These are phyloP conservation scores for Engystomops pustulosus DNA, from an alignment of 2,113 vertebrate genomes.

Conservation along the genomic window DNA sequence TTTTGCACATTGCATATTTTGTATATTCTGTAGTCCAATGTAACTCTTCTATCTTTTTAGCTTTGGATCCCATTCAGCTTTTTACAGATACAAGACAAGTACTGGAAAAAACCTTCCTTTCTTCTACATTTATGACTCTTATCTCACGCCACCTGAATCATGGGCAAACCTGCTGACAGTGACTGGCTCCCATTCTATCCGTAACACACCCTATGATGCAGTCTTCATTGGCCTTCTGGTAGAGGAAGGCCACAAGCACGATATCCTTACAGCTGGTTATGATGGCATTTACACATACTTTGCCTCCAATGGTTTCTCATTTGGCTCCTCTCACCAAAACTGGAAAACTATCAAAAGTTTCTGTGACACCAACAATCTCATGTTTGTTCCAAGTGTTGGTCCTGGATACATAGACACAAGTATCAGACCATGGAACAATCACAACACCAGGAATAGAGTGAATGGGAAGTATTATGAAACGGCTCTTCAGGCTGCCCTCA, in stretches of 20 bases:
- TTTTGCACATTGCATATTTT: background rate
- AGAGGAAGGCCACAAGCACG: conserved; percentile 86
- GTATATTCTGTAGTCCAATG: background rate
- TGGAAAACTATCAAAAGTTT: conserved; percentile 88
- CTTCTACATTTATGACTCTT: conserved; percentile 91
- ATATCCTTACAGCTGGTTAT: conserved; percentile 82
- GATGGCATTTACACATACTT: conserved; percentile 92
- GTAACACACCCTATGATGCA: conserved; percentile 83
- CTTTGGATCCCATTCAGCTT: conserved; percentile 84
- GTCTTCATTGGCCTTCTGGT: conserved; percentile 85
- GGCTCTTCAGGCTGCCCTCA: conserved; percentile 83
- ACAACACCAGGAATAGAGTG: conserved; percentile 87
- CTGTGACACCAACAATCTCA: conserved; percentile 84
- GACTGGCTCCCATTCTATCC: conserved; percentile 79
- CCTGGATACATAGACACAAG: conserved; percentile 87
- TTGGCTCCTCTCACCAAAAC: conserved; percentile 91
- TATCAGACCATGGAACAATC: conserved; percentile 90
- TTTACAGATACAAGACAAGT: conserved; percentile 84
- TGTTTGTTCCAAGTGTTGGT: conserved; percentile 87
- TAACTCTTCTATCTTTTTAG: conserved; percentile 67
- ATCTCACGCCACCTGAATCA: conserved; percentile 81
- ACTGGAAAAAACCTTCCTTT: conserved; percentile 82
- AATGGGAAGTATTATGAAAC: conserved; percentile 91
- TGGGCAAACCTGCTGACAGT: conserved; percentile 85
- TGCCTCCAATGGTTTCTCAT: conserved; percentile 90